Evolutionary conservation across 2,113 vertebrate species (phyloP).

Genomic region (Calyptomena viridis): DNA sequence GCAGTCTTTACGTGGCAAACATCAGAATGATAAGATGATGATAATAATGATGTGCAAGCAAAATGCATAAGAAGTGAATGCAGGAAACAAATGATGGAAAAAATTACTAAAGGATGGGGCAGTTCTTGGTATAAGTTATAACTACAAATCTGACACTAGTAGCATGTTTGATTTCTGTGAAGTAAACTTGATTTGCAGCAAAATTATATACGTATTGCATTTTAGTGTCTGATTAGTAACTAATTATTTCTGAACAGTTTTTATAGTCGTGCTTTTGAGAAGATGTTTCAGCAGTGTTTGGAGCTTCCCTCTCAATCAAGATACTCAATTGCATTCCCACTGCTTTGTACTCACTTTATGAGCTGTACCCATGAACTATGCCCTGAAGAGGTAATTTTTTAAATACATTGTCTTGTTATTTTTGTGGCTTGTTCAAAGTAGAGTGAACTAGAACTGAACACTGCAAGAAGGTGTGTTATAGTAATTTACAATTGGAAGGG

Average conservation of each 20-base stretch:
- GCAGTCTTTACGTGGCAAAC: background rate
- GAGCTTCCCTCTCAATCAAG: conserved; percentile 97
- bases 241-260: conserved; percentile 76
- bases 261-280: conserved; percentile 98
- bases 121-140: background rate
- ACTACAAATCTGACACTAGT: background rate
- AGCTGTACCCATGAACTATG: conserved; percentile 97
- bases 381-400: conserved; percentile 90
- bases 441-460: background rate
- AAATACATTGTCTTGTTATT: background rate
- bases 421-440: background rate
- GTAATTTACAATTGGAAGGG: background rate
- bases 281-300: conserved; percentile 99
- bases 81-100: background rate
- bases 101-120: background rate
- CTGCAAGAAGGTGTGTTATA: background rate
- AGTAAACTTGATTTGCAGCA: background rate
- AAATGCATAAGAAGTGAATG: background rate
- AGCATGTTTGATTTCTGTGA: background rate
- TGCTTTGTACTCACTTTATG: conserved; percentile 99
- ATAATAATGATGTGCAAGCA: background rate
- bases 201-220: background rate
- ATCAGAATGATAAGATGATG: background rate
- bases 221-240: conserved; percentile 3
- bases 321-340: conserved; percentile 96